A percentile compares a stretch with the other conserved stretches of the same genome.
Conservation (phyloP, 2,888 invertebrate species). For the Drosophila subsilvestris region DNA sequence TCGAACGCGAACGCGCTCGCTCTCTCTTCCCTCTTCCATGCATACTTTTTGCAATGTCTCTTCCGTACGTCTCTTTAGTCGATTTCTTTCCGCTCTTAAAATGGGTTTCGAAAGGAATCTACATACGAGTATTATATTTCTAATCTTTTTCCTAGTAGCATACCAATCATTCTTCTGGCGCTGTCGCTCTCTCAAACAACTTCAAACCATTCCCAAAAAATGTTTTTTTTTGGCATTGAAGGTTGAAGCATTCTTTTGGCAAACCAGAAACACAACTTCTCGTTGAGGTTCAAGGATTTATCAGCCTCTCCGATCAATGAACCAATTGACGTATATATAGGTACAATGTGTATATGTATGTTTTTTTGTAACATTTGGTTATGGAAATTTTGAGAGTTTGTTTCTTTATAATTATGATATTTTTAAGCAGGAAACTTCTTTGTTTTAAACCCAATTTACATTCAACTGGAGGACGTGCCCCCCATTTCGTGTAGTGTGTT, state of each 20-base stretch:
- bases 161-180: constrained; percentile 6
- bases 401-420: constrained; percentile 5
- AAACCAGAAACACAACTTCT: constrained; percentile 26
- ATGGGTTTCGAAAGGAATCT: background rate
- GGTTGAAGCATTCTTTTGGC: constrained; percentile 14
- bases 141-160: constrained; percentile 1
- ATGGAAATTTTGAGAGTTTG: constrained; percentile 20
- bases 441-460: constrained; percentile 49
- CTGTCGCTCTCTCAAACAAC: constrained; percentile 9
- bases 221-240: constrained; percentile 21
- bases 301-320: constrained; percentile 46
- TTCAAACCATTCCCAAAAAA: constrained; percentile 18
- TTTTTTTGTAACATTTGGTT: constrained; percentile 7
- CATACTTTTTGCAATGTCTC: background rate
- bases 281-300: constrained; percentile 36
- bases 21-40: constrained; percentile 9
- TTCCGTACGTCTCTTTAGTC: background rate
- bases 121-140: background rate
- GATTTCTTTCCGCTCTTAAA: constrained; percentile 5
- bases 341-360: background rate
- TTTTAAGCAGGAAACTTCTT: constrained; percentile 40
- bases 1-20: background rate
- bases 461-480: constrained; percentile 51
- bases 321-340: constrained; percentile 25
- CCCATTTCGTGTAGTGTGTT: constrained; percentile 32